phyloP scores from a whole-genome alignment of 2,113 vertebrate species.

The Oophaga pumilio region DNA sequence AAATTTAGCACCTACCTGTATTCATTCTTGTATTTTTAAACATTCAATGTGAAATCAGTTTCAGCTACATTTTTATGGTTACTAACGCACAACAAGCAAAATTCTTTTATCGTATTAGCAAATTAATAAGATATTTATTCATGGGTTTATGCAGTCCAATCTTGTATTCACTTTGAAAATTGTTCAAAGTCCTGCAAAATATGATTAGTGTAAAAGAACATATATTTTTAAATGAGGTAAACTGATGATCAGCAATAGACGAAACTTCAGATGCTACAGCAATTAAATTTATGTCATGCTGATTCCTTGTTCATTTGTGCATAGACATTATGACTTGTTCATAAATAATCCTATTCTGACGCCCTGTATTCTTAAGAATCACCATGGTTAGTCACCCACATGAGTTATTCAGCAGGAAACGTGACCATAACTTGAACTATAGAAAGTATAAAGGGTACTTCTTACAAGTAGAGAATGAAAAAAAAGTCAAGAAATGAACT shows the following conservation, averaged over 20 bases:
- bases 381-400: conserved; percentile 32
- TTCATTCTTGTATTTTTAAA: background rate
- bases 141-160: conserved; percentile 83
- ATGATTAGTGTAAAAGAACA: conserved; percentile 72
- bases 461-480: background rate
- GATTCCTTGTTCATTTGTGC: conserved; percentile 37
- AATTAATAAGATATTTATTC: conserved; percentile 85
- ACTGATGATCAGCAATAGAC: conserved; percentile 38
- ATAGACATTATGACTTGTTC: conserved; percentile 38
- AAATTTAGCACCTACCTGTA: background rate
- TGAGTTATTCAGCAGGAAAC: conserved; percentile 40
- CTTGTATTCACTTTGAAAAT: conserved; percentile 80
- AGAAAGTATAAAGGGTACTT: conserved; percentile 9
- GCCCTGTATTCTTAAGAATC: conserved; percentile 20
- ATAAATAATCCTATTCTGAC: conserved; percentile 44
- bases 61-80: background rate
- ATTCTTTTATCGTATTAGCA: conserved; percentile 74
- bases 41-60: background rate
- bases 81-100: conserved; percentile 68
- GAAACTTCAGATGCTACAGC: conserved; percentile 33
- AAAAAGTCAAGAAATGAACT: background rate
- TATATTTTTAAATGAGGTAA: conserved; percentile 48
- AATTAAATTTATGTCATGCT: conserved; percentile 46
- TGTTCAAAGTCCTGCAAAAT: conserved; percentile 69
- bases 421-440: conserved; percentile 30